Conservation (phyloP, 2,888 invertebrate genomes). For the Maniola hyperantus region DNA sequence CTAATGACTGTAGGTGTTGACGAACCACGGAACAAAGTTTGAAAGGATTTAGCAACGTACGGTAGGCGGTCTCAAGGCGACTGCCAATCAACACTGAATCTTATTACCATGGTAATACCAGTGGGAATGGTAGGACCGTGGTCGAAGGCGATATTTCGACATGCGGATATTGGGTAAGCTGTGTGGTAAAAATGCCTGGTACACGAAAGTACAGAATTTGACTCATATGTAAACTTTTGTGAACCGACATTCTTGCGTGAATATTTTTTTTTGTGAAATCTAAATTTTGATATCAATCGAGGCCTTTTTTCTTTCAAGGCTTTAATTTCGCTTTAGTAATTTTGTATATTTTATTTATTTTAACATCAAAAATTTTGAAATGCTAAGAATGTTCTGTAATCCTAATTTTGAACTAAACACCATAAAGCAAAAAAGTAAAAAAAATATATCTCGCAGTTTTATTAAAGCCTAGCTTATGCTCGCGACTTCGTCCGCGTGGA, state of each 20-base stretch:
- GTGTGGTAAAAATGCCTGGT: slow-evolving; percentile 43
- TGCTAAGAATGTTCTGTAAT: too few relatives aligned
- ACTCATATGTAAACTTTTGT: slow-evolving; percentile 26
- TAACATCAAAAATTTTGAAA: background rate
- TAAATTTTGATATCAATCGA: background rate
- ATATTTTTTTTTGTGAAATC: background rate
- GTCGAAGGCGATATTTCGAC: slow-evolving; percentile 45
- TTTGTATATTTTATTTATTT: background rate
- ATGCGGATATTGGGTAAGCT: slow-evolving; percentile 53
- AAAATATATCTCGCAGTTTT: too few relatives aligned
- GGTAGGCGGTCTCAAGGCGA: slow-evolving; percentile 50
- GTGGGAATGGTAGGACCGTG: slow-evolving; percentile 16
- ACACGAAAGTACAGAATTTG: slow-evolving; percentile 29
- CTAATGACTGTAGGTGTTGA: slow-evolving; percentile 34
- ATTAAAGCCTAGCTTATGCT: too few relatives aligned
- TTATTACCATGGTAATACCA: slow-evolving; percentile 36
- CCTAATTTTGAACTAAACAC: too few relatives aligned
- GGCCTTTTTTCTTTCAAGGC: background rate
- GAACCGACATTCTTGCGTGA: background rate
- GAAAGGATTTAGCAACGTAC: slow-evolving; percentile 45
- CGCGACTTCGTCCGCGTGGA: too few relatives aligned
- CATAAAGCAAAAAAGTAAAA: too few relatives aligned
- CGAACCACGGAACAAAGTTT: slow-evolving; percentile 48
- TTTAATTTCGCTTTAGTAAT: background rate
- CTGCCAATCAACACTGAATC: slow-evolving; percentile 37